Percentiles rank a stretch among this genome's conserved stretches.
phyloP scores from a whole-genome alignment of 2,113 vertebrate species.

The Beaufortia kweichowensis region DNA sequence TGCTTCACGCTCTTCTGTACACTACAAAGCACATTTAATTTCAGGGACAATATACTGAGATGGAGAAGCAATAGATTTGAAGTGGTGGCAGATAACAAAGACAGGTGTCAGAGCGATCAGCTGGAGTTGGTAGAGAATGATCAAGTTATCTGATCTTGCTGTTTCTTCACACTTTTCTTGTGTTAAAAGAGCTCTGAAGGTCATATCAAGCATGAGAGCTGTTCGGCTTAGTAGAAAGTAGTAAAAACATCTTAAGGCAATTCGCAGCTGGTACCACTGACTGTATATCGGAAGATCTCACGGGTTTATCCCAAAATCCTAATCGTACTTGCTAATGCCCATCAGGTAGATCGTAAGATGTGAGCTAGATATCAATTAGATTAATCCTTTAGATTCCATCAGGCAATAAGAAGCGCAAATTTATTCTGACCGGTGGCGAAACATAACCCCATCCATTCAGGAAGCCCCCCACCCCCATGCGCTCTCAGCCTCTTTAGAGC shows the following conservation, averaged over 20 bases:
- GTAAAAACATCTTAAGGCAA: neutral
- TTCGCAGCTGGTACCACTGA: neutral
- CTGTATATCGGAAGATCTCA: conserved; percentile 4
- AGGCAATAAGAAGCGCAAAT: neutral
- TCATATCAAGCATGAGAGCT: conserved; percentile 11
- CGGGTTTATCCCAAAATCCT: conserved; percentile 1
- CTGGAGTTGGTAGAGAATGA: conserved; percentile 24
- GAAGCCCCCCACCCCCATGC: neutral
- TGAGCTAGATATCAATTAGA: conserved; percentile 6
- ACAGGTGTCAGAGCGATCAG: conserved; percentile 19
- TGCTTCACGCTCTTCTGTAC: no score
- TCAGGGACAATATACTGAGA: conserved; percentile 26
- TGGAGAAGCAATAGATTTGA: conserved; percentile 34
- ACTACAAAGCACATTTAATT: conserved; percentile 17
- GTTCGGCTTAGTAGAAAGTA: neutral
- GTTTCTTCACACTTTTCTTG: neutral
- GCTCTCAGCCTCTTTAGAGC: conserved; percentile 33
- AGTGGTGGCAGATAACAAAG: conserved; percentile 2
- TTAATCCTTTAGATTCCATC: neutral
- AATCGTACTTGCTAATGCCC: neutral
- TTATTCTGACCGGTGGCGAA: neutral
- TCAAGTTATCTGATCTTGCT: neutral
- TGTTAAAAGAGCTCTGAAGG: conserved; percentile 28
- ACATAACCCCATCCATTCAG: neutral
- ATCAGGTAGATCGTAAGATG: conserved; percentile 6